Conservation (phyloP, 2,113 vertebrate species). For the Amphilophus citrinellus region DNA sequence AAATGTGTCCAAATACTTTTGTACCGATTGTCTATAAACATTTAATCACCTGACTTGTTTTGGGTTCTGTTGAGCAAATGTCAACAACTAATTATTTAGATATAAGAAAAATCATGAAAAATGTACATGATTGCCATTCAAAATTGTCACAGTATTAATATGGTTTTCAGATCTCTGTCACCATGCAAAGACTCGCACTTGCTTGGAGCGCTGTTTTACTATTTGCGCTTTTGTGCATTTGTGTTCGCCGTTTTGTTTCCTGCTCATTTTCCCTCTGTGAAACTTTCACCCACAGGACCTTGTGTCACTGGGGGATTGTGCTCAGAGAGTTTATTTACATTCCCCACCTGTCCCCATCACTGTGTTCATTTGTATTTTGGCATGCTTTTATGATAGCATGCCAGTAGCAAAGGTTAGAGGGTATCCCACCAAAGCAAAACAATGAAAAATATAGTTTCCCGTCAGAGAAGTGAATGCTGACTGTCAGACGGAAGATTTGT, state of each 20-base stretch:
- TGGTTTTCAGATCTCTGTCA: not conserved
- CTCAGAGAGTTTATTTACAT: constrained; percentile 16
- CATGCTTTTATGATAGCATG: constrained; percentile 18
- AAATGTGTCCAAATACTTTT: not conserved
- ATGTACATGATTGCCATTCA: too few species aligned
- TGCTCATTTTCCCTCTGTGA: not conserved
- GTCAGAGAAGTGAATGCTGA: not conserved
- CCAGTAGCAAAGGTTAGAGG: constrained; percentile 19
- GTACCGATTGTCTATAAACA: not conserved
- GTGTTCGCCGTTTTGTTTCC: not conserved
- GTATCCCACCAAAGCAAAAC: not conserved
- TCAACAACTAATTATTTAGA: not conserved
- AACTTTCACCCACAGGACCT: not conserved
- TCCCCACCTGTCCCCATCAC: constrained; percentile 2
- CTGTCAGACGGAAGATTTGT: constrained; percentile 11
- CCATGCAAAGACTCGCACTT: not conserved
- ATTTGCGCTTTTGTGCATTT: not conserved
- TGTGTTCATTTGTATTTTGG: constrained; percentile 21
- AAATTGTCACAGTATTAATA: not conserved
- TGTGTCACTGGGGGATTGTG: not conserved
- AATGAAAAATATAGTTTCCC: not conserved
- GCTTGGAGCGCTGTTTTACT: not conserved
- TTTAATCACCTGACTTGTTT: not conserved
- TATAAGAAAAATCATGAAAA: not conserved
- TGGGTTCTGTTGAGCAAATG: too few species aligned